Evolutionary conservation across 1,140 invertebrate species (phyloP).

Genomic region (Drosophila miranda): DNA sequence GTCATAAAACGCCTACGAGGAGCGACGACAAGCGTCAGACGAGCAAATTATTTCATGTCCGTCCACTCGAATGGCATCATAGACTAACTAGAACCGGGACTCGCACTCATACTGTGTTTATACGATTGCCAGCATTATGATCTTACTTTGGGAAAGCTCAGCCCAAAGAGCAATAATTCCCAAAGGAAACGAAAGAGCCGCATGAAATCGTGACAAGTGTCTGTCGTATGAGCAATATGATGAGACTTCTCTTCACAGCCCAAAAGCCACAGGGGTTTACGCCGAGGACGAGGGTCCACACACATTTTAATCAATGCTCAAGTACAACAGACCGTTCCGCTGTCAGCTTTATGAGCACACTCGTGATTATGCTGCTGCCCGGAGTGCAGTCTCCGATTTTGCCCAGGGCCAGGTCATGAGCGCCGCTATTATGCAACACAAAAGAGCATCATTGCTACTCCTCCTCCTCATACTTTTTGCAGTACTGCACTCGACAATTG

Average conservation of each 20-base stretch:
- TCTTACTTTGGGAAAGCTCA: too few species aligned
- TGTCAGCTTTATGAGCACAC: constrained; percentile 56
- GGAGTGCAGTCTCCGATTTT: constrained; percentile 43
- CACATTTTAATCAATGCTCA: constrained; percentile 78
- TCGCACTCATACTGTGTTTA: constrained; percentile 24
- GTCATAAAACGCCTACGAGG: constrained; percentile 71
- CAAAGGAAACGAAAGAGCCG: neutral
- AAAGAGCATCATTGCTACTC: constrained; percentile 22
- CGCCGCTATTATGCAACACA: constrained; percentile 61
- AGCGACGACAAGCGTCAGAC: constrained; percentile 28
- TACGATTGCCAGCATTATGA: constrained; percentile 20
- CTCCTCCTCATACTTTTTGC: constrained; percentile 16
- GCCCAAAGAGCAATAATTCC: neutral
- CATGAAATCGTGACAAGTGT: neutral
- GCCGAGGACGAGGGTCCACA: constrained; percentile 24
- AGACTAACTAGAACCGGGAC: constrained; percentile 32
- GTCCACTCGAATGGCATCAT: constrained; percentile 44
- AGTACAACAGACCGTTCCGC: constrained; percentile 58
- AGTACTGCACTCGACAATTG: constrained; percentile 29
- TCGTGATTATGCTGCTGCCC: constrained; percentile 46
- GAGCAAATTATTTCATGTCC: constrained; percentile 38
- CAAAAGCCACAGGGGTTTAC: constrained; percentile 4
- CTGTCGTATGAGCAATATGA: constrained; percentile 25
- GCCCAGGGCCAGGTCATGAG: constrained; percentile 75
- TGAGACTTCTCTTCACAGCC: constrained; percentile 16